Conservation (phyloP, 2,797 vertebrate genomes). For the Chromobotia macracanthus region DNA sequence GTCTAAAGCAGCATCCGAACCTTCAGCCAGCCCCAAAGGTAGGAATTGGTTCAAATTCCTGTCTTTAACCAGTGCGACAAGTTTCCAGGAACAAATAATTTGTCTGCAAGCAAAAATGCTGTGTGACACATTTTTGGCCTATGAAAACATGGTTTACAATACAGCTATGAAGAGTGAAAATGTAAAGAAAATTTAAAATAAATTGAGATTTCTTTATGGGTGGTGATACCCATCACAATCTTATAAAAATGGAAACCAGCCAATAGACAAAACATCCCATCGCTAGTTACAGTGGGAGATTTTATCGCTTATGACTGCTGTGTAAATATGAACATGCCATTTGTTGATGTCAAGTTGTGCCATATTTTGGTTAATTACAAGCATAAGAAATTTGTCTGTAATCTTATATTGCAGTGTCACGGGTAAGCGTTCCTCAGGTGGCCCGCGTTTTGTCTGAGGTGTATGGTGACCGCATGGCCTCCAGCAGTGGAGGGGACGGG, state of each 20-base stretch:
- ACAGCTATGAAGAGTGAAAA: too few relatives aligned
- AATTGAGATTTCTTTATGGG: too few relatives aligned
- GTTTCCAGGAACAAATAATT: not conserved
- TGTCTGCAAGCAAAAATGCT: not conserved
- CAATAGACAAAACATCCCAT: too few relatives aligned
- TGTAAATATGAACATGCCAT: too few relatives aligned
- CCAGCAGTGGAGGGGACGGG: slow-evolving; percentile 56
- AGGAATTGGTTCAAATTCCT: not conserved
- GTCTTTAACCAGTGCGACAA: not conserved
- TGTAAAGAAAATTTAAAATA: too few relatives aligned
- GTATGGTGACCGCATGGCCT: slow-evolving; percentile 86
- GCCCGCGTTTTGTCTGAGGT: slow-evolving; percentile 89
- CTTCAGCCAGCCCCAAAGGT: slow-evolving; percentile 73
- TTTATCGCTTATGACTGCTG: too few relatives aligned
- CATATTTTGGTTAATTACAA: too few relatives aligned
- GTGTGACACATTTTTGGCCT: not conserved
- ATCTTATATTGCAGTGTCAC: slow-evolving; percentile 62
- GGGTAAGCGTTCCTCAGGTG: slow-evolving; percentile 83
- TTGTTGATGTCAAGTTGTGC: too few relatives aligned
- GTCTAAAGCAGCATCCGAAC: slow-evolving; percentile 74
- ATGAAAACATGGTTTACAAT: too few relatives aligned
- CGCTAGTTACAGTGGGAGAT: too few relatives aligned
- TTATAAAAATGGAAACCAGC: too few relatives aligned
- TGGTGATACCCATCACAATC: too few relatives aligned
- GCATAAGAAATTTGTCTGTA: not conserved